Percentiles rank a stretch among this genome's conserved stretches.
phyloP scores from a whole-genome alignment of 1,140 invertebrate genomes.

The Pseudomyrmex dendroicus region DNA sequence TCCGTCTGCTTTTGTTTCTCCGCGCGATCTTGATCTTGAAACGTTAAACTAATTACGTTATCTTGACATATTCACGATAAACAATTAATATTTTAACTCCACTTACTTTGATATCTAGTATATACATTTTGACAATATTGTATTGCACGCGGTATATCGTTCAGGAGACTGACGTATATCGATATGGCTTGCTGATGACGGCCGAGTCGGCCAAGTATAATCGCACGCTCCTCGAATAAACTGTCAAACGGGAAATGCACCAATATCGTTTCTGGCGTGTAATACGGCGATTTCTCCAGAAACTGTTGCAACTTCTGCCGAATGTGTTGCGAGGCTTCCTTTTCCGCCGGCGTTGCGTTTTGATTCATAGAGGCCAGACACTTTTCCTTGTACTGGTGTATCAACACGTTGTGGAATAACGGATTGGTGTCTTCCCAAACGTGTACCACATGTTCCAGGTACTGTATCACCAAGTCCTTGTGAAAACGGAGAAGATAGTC shows the following conservation, averaged over 20 bases:
- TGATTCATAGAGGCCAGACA: slow-evolving; percentile 86
- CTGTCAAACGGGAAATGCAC: slow-evolving; percentile 94
- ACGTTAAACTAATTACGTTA: slow-evolving; percentile 15
- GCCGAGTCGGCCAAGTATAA: slow-evolving; percentile 95
- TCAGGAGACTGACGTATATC: slow-evolving; percentile 94
- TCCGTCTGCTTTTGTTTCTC: slow-evolving; percentile 80
- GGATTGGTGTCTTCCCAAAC: slow-evolving; percentile 95
- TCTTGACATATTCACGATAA: neutral
- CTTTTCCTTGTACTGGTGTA: slow-evolving; percentile 93
- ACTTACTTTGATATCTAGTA: slow-evolving; percentile 79
- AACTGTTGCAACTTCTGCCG: slow-evolving; percentile 93
- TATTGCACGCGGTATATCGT: slow-evolving; percentile 93
- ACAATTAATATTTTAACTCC: slow-evolving; percentile 4
- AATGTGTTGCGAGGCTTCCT: slow-evolving; percentile 87
- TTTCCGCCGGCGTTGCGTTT: slow-evolving; percentile 86
- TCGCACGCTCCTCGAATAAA: slow-evolving; percentile 96
- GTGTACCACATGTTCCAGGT: slow-evolving; percentile 97
- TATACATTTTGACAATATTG: slow-evolving; percentile 93
- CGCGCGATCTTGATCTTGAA: slow-evolving; percentile 74
- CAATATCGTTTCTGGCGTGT: slow-evolving; percentile 94
- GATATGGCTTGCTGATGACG: slow-evolving; percentile 95
- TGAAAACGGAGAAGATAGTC: slow-evolving; percentile 95
- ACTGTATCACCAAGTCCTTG: slow-evolving; percentile 93
- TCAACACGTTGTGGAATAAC: slow-evolving; percentile 95
- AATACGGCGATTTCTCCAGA: slow-evolving; percentile 92